Evolutionary conservation across 2,888 invertebrate genomes (phyloP).

Genomic region (Amblyjoppa proteus): DNA sequence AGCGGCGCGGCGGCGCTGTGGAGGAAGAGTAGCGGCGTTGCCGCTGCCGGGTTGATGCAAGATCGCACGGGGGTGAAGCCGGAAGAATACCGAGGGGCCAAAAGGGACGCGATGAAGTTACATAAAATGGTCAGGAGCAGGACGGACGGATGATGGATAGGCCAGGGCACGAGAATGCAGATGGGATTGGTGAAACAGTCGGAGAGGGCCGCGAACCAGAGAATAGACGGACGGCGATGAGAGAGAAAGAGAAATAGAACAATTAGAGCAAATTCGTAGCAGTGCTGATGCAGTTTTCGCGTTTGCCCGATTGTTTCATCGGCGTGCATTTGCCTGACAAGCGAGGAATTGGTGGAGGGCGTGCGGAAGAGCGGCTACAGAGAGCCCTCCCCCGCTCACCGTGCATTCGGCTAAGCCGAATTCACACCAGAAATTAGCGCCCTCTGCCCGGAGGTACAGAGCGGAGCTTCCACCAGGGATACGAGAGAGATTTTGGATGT

Average conservation of each 20-base stretch:
- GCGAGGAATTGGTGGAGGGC: conserved; percentile 34
- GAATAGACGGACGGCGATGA: background rate
- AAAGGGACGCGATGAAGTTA: conserved; percentile 42
- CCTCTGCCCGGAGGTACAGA: conserved; percentile 36
- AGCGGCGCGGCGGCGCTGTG: conserved; percentile 31
- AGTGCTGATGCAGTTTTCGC: conserved; percentile 80
- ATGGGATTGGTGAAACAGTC: conserved; percentile 1
- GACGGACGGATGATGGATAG: conserved; percentile 19
- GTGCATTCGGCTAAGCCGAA: conserved; percentile 72
- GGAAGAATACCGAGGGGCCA: conserved; percentile 49
- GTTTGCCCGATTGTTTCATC: conserved; percentile 79
- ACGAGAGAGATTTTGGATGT: conserved; percentile 32
- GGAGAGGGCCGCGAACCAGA: conserved; percentile 12
- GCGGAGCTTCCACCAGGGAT: conserved; percentile 36
- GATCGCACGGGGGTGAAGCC: conserved; percentile 53
- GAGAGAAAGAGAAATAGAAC: conserved; percentile 69
- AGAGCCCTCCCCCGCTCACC: background rate
- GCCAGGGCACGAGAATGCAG: conserved; percentile 1
- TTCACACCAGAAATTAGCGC: conserved; percentile 77
- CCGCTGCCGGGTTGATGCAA: conserved; percentile 46
- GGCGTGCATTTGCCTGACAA: conserved; percentile 68
- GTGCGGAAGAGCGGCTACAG: conserved; percentile 6
- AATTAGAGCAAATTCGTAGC: conserved; percentile 79
- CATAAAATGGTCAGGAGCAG: conserved; percentile 19
- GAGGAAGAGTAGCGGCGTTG: conserved; percentile 28